Evolutionary conservation across 2,888 invertebrate species (phyloP).

Genomic region (Brachynemurus nebulosus): DNA sequence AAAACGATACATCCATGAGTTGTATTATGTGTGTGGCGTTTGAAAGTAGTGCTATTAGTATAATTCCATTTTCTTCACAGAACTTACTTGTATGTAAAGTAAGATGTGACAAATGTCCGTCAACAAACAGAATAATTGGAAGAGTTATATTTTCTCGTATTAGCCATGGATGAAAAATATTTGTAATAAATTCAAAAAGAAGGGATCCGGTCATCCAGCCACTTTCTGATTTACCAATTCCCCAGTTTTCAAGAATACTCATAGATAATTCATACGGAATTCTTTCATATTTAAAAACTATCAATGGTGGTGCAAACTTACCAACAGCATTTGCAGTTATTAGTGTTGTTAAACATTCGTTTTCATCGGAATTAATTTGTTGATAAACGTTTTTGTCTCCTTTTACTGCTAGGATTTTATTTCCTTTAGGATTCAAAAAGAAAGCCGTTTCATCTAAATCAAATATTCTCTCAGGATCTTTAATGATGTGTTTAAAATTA

Average conservation of each 20-base stretch:
- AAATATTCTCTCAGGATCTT: too few relatives aligned
- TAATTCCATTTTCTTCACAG: neutral
- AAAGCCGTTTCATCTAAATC: too few relatives aligned
- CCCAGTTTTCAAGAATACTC: neutral
- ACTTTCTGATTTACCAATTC: neutral
- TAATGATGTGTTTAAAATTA: too few relatives aligned
- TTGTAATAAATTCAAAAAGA: slow-evolving; percentile 1
- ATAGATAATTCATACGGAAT: neutral
- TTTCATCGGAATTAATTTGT: too few relatives aligned
- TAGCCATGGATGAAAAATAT: slow-evolving; percentile 1
- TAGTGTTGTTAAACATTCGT: too few relatives aligned
- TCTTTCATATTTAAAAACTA: too few relatives aligned
- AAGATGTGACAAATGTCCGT: neutral
- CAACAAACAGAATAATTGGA: neutral
- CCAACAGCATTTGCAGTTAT: too few relatives aligned
- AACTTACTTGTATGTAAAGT: neutral
- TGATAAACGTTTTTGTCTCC: too few relatives aligned
- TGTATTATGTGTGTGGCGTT: neutral
- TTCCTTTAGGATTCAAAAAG: too few relatives aligned
- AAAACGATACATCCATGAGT: neutral
- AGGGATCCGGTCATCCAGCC: neutral
- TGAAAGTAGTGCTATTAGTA: neutral
- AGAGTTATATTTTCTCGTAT: neutral
- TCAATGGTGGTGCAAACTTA: too few relatives aligned
- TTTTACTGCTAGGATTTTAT: too few relatives aligned